Evolutionary conservation across 2,113 vertebrate genomes (phyloP).

Genomic region (Pachyramphus minor): DNA sequence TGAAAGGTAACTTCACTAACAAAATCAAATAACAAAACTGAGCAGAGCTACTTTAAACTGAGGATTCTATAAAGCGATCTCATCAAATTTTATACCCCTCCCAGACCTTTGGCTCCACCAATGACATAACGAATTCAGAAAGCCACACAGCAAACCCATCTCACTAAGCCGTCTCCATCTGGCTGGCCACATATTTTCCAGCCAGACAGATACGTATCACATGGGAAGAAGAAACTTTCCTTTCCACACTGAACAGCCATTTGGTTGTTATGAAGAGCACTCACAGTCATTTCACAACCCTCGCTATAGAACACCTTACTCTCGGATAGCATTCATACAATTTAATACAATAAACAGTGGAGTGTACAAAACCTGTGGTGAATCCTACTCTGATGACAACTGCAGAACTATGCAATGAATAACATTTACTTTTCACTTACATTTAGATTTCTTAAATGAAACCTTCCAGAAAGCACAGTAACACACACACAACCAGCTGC

Average conservation of each 20-base stretch:
- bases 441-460: not conserved
- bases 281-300: not conserved
- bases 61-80: not conserved
- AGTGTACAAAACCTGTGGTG: not conserved
- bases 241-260: not conserved
- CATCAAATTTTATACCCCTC: not conserved
- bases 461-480: not conserved
- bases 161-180: not conserved
- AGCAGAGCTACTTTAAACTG: not conserved
- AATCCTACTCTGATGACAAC: not conserved
- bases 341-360: not conserved
- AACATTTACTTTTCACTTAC: constrained; percentile 4
- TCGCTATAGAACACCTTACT: not conserved
- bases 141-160: not conserved
- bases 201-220: not conserved
- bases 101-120: not conserved
- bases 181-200: not conserved
- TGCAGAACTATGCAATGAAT: not conserved
- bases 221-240: not conserved
- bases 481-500: not conserved
- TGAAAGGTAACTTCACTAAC: not conserved
- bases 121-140: not conserved
- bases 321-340: not conserved
- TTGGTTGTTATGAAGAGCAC: not conserved
- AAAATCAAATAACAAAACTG: not conserved